Evolutionary conservation across 2,888 invertebrate species (phyloP), one percentile per base, ranked within the genome.

Genomic region (Malachius bipustulatus): DNA sequence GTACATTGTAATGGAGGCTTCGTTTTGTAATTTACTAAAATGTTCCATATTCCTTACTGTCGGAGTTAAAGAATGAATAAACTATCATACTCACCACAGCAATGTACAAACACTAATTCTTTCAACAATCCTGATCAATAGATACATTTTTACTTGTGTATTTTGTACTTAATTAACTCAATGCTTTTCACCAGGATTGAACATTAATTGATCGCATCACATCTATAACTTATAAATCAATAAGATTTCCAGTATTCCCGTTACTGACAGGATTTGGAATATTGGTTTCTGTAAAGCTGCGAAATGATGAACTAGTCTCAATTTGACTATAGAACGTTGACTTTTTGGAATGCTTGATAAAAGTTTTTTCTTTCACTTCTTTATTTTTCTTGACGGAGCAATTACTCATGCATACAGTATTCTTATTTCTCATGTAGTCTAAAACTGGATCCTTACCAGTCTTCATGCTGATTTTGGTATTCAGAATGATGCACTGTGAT

Each of bases 401-500:
- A 33, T 34, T 12, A 29, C 6, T 13, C 4, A 12, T 15, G 12
- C 11, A 32, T 9, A 33, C 24, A 19, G 6, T 31, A 30, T 46
- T 43, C 36, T 57, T 55, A 30, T 44, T 58, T 38, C 52, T 53
- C 41, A 57, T 48, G 36, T 59, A 59, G 39, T 57, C 56, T 36
- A 59, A 45, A 30, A 59, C 50, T 10, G 60, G 60, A 43, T 60
- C 80, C 62, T 74, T 74, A 35, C 81, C 81, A 39, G 78, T 79
- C 46, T 74, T 72, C 40, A 71, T 68, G 50, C 66, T 74, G 46
- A 82, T 68, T 61, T 73, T 73, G 13, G 75, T 73, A 55, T 79
- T 78, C 11, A 81, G 64, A 32, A 71, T 65, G 32, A 75, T 68
- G 30, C 76, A 65, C 44, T 73, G 71, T 32, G 70, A 71, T 39